These are phyloP conservation scores for Andrena marginata DNA, from an alignment of 2,888 invertebrate genomes.

Conservation along the genomic window DNA sequence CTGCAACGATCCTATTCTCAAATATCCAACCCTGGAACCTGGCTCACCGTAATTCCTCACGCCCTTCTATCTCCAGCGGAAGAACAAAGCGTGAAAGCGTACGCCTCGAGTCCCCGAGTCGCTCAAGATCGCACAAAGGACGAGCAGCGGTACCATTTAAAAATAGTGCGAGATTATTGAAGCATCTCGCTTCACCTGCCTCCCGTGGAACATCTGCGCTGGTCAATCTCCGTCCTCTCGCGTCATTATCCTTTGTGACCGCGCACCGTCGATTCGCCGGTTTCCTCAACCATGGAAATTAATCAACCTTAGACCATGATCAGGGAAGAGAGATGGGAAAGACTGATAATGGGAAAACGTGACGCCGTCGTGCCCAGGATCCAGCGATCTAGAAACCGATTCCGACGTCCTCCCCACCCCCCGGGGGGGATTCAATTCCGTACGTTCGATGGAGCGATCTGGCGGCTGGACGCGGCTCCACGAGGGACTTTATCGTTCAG, in stretches of 20 bases:
- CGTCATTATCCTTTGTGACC: conserved; percentile 77
- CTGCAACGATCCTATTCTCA: too few species aligned
- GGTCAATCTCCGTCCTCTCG: conserved; percentile 69
- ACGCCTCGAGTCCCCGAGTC: conserved; percentile 16
- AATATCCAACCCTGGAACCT: too few species aligned
- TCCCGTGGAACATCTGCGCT: conserved; percentile 62
- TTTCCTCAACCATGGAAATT: conserved; percentile 83
- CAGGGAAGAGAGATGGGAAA: conserved; percentile 13
- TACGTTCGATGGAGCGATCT: conserved; percentile 41
- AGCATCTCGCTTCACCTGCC: conserved; percentile 83
- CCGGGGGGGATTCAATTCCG: conserved; percentile 37
- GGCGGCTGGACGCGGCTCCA: conserved; percentile 22
- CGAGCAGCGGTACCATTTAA: conserved; percentile 66
- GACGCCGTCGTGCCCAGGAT: conserved; percentile 41
- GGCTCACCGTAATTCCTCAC: too few species aligned
- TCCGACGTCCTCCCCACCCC: too few species aligned
- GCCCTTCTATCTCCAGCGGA: too few species aligned
- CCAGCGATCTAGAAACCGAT: conserved; percentile 52
- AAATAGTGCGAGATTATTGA: conserved; percentile 80
- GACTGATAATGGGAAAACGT: conserved; percentile 62
- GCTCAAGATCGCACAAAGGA: conserved; percentile 47
- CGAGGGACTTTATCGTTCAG: conserved; percentile 44
- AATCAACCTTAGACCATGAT: conserved; percentile 80
- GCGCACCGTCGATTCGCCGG: conserved; percentile 79
- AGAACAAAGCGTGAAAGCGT: too few species aligned